Conservation (phyloP, 2,888 invertebrate species). For the Platypus cylindrus region DNA sequence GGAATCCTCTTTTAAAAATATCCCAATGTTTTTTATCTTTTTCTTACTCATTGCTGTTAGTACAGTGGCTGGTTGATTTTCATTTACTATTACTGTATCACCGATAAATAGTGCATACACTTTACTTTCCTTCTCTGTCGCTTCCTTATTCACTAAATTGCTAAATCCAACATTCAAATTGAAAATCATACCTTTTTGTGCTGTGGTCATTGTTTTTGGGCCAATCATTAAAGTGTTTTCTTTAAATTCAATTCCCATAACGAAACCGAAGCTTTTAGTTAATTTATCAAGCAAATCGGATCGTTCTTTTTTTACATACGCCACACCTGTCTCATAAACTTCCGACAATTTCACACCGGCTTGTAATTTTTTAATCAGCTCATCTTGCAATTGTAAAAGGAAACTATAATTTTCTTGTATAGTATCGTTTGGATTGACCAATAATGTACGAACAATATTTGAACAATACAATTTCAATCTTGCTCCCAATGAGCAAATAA, state of each 20-base stretch:
- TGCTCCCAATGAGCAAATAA: slow-evolving; percentile 87
- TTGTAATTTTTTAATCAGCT: slow-evolving; percentile 70
- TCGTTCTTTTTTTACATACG: slow-evolving; percentile 74
- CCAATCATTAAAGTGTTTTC: slow-evolving; percentile 88
- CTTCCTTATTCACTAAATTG: slow-evolving; percentile 68
- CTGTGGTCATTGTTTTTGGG: slow-evolving; percentile 68
- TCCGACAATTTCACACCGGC: slow-evolving; percentile 73
- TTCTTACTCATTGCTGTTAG: slow-evolving; percentile 87
- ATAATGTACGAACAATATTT: slow-evolving; percentile 88
- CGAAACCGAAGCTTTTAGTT: slow-evolving; percentile 93
- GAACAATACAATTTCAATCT: slow-evolving; percentile 97
- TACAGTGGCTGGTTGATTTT: slow-evolving; percentile 67
- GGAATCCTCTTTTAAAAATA: slow-evolving; percentile 84
- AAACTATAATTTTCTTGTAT: slow-evolving; percentile 85
- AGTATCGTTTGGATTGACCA: slow-evolving; percentile 81
- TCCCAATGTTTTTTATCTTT: slow-evolving; percentile 88
- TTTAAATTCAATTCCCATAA: slow-evolving; percentile 95
- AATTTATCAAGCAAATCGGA: slow-evolving; percentile 76
- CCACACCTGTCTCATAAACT: slow-evolving; percentile 74
- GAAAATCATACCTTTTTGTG: slow-evolving; percentile 92
- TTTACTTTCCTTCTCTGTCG: slow-evolving; percentile 78
- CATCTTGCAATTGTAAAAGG: slow-evolving; percentile 78
- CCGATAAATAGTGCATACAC: slow-evolving; percentile 89
- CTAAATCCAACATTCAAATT: slow-evolving; percentile 89
- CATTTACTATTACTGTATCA: slow-evolving; percentile 92